Base-by-base conservation (phyloP, 2,888 invertebrate species). In the Drosophila pseudotalamancana region DNA sequence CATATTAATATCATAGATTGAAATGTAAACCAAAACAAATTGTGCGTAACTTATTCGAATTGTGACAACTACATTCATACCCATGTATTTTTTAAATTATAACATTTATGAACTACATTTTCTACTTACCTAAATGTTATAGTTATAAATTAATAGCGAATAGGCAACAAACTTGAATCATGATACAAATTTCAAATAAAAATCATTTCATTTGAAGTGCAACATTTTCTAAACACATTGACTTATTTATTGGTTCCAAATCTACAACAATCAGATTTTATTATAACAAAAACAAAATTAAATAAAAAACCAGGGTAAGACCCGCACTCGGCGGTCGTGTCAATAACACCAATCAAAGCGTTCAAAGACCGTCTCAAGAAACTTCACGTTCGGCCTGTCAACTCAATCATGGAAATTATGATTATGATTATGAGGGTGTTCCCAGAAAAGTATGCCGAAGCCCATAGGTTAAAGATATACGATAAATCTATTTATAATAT, bases 271-370 rank as follows among this genome's bases (percentile, higher is more conserved):
- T 5, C 23, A 60, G 1, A 8, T 6, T 27, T n/a, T n/a, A n/a
- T n/a, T n/a, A n/a, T n/a, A n/a, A n/a, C n/a, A 42, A 16, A 8
- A 12, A 29, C 4, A 25, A 12, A 25, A 11, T 23, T 12, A 11
- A n/a, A 6, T 25, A 18, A 34, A 48, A 27, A 46, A 27, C 35
- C 35, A 46, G 46, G 35, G 34, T 21, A 34, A 53, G 39, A n/a
- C 34, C 12, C 23, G 27, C 29, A 53, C 48, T 59, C 23, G 51
- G 43, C 35, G 48, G 73, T 50, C 45, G 65, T 65, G 69, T 69
- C 81, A 77, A 81, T 84, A 69, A 48, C 85, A 77, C 60, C 77
- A 74, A 77, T 84, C 81, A 78, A 66, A 61, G 51, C 29, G 55
- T 40, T 69, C 60, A 84, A 49, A 69, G 60, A 84, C 51, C 77